Percentiles rank a stretch among this genome's conserved stretches.
Conservation (phyloP, 2,113 vertebrate species). For the Spermophilus dauricus region DNA sequence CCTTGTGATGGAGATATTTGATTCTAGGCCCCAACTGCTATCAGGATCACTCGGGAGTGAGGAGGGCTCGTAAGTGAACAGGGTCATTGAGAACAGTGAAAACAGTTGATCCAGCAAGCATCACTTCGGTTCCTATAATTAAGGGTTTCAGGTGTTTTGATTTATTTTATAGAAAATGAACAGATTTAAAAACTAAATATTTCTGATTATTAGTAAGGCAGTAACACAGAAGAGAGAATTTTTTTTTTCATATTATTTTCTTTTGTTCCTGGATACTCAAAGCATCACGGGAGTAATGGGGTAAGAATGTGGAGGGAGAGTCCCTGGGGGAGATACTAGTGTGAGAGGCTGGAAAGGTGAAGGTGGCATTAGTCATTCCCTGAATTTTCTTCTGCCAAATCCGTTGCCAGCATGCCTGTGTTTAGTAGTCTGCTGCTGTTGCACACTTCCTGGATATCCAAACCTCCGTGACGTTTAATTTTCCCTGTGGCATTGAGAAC, state of each 20-base stretch:
- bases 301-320: too few species aligned
- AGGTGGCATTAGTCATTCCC: neutral
- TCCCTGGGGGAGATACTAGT: neutral
- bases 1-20: neutral
- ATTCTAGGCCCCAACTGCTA: neutral
- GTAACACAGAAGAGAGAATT: neutral
- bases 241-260: neutral
- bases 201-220: neutral
- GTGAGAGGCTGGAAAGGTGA: neutral
- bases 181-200: neutral
- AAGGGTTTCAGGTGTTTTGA: neutral
- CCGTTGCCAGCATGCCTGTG: neutral
- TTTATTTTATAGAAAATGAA: neutral
- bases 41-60: neutral
- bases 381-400: neutral
- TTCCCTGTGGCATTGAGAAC: neutral
- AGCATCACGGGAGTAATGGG: neutral
- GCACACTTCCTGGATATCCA: neutral
- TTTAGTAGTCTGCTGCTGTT: neutral
- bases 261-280: neutral
- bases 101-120: neutral
- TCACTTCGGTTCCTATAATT: neutral
- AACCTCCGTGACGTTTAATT: neutral
- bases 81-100: neutral
- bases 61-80: neutral